Conservation (phyloP, 2,797 vertebrate genomes). For the Kryptopterus vitreolus region DNA sequence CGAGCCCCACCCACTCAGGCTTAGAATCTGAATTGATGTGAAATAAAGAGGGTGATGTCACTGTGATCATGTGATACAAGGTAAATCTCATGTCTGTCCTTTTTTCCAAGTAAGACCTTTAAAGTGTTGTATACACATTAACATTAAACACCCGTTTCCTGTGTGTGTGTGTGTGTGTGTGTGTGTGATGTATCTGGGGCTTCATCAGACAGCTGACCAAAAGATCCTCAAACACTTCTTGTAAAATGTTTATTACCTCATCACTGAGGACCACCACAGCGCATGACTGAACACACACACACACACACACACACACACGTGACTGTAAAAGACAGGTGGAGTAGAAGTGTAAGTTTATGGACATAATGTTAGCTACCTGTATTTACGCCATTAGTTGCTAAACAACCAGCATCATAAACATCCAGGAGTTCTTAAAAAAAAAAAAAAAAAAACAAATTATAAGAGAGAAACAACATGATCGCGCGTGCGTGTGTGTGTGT, state of each 20-base stretch:
- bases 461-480: neutral
- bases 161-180: too few relatives aligned
- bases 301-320: neutral
- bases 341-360: neutral
- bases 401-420: slow-evolving; percentile 14
- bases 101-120: too few relatives aligned
- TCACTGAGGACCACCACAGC: neutral
- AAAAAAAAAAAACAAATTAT: slow-evolving; percentile 7
- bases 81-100: too few relatives aligned
- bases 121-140: too few relatives aligned
- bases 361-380: slow-evolving; percentile 14
- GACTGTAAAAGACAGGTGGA: neutral
- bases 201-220: too few relatives aligned
- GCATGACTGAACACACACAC: slow-evolving; percentile 22
- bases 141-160: too few relatives aligned
- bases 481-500: neutral
- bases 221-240: too few relatives aligned
- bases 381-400: slow-evolving; percentile 17
- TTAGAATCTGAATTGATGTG: too few relatives aligned
- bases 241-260: neutral
- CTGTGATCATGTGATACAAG: too few relatives aligned
- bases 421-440: slow-evolving; percentile 11
- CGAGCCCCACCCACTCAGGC: too few relatives aligned
- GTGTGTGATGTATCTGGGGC: too few relatives aligned
- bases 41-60: too few relatives aligned